phyloP scores from a whole-genome alignment of 2,797 vertebrate genomes.

The Macrochelys suwanniensis region DNA sequence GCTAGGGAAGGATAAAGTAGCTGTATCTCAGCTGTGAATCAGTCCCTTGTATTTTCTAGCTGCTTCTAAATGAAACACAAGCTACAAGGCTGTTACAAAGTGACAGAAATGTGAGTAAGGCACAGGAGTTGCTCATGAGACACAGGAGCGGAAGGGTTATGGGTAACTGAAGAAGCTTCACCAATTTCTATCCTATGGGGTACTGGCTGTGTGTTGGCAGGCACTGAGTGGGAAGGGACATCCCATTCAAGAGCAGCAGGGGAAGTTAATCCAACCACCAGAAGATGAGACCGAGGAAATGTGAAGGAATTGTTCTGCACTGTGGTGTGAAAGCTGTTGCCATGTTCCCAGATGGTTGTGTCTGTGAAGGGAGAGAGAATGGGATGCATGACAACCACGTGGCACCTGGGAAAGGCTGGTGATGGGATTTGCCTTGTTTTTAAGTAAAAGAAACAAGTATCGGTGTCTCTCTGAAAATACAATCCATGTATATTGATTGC shows the following conservation, averaged over 20 bases:
- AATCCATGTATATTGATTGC: neutral
- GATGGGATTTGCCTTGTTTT: neutral
- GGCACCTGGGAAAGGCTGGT: too few relatives aligned
- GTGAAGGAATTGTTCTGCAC: neutral
- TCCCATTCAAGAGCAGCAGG: conserved; percentile 12
- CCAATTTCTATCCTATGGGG: neutral
- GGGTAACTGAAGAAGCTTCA: neutral
- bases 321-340: neutral
- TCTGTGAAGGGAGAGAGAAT: neutral
- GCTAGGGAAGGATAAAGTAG: too few relatives aligned
- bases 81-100: conserved; percentile 26
- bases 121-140: neutral
- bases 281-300: neutral
- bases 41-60: conserved; percentile 30
- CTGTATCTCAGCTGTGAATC: neutral
- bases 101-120: conserved; percentile 25
- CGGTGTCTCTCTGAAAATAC: neutral
- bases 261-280: conserved; percentile 14
- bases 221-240: neutral
- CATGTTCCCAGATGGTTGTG: neutral
- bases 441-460: neutral
- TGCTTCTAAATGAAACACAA: conserved; percentile 53
- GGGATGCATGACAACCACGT: neutral
- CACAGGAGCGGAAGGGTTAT: neutral
- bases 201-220: neutral